Base-by-base conservation (phyloP, 2,113 vertebrate genomes). In the Dermatemys mawii region DNA sequence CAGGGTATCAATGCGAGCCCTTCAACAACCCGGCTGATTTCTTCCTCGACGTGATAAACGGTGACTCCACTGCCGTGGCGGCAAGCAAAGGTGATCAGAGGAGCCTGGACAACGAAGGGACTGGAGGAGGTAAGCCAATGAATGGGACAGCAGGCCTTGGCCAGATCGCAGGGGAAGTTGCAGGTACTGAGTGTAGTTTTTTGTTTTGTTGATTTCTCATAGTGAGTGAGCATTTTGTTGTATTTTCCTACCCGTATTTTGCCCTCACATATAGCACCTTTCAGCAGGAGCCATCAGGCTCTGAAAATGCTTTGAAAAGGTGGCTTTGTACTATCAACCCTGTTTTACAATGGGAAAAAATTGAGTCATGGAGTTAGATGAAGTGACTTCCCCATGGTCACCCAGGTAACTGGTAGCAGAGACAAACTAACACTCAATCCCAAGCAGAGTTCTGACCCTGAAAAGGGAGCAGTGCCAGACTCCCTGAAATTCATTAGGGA, bases 1-100 rank as follows among this genome's bases (percentile, higher is more conserved):
- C 53, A 98, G 97, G 97, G 11, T 98, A 98, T 85, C 95, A 97
- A 82, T 98, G 97, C 81, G 97, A 98, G 85, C 93, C 97, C 32
- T 98, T 97, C 93, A 98, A 98, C 90, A 98, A 98, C 81, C 97
- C 97, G 75, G 97, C 97, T 80, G 97, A 98, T 81, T 98, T 98
- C 93, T 98, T 98, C 81, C 97, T 98, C 4, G 97, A 98, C 90
- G 63, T 98, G 35, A 97, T 98, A 94, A 98, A 98, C 60, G 97
- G 97, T 22, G 97, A 98, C 78, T 98, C 97, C 81, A 98, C 96
- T 29, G 97, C 97, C 83, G 95, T 98, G 87, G 57, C 95, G 89
- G 96, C 95, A 79, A 96, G 26, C 86, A 96, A 93, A 63, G 46
- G 32, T 75, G n/a, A 11, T 50, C 11, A 60, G 85, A 96, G 73